These are phyloP conservation scores for Calliopsis andreniformis DNA, from an alignment of 1,140 invertebrate species.

Conservation along the genomic window DNA sequence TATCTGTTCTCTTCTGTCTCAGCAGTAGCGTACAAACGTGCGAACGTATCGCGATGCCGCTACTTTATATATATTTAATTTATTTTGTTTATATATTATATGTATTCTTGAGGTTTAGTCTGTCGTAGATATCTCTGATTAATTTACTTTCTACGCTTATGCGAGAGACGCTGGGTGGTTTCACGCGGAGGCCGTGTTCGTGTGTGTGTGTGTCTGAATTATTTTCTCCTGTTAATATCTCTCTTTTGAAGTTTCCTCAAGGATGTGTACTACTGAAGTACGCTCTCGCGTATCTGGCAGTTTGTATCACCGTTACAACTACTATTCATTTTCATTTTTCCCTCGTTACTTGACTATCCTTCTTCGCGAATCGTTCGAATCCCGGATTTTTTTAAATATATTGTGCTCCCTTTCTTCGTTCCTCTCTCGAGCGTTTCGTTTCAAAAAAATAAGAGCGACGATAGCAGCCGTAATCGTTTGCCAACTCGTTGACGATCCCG, in stretches of 20 bases:
- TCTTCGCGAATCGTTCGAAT: slow-evolving; percentile 17
- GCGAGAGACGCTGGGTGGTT: slow-evolving; percentile 33
- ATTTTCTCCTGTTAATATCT: not conserved
- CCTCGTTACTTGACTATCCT: slow-evolving; percentile 58
- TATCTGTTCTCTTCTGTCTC: slow-evolving; percentile 15
- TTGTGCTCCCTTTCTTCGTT: not conserved
- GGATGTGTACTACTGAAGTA: slow-evolving; percentile 58
- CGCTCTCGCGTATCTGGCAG: slow-evolving; percentile 63
- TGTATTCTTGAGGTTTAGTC: slow-evolving; percentile 15
- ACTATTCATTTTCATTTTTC: slow-evolving; percentile 35
- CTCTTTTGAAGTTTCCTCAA: slow-evolving; percentile 15
- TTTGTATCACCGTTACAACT: slow-evolving; percentile 61
- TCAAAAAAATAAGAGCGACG: slow-evolving; percentile 13
- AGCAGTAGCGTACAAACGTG: slow-evolving; percentile 47
- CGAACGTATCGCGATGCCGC: slow-evolving; percentile 54
- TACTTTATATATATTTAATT: slow-evolving; percentile 33
- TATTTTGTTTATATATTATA: slow-evolving; percentile 16
- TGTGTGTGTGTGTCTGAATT: slow-evolving; percentile 13
- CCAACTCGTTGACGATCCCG: slow-evolving; percentile 21
- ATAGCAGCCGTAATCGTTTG: not conserved
- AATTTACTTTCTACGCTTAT: slow-evolving; percentile 45
- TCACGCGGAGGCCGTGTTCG: slow-evolving; percentile 43
- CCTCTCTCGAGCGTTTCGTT: not conserved
- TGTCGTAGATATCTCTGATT: slow-evolving; percentile 8
- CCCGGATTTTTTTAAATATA: slow-evolving; percentile 3